Conservation (phyloP, 2,113 vertebrate genomes). For the Platysternon megacephalum region DNA sequence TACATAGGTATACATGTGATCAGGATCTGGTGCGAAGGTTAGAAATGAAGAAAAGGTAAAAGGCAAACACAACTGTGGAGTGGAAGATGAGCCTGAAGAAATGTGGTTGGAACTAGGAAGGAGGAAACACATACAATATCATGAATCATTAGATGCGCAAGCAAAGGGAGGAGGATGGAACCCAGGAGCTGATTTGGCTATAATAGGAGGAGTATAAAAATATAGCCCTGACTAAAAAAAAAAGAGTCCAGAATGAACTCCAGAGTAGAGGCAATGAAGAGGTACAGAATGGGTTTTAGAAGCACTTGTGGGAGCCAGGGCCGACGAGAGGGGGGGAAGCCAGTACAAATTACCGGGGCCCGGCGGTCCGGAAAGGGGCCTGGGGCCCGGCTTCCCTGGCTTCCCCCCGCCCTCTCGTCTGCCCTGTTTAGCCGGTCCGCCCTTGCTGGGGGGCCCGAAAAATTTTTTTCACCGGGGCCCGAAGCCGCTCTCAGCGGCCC, state of each 20-base stretch:
- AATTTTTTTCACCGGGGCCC: too few species aligned
- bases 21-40: constrained; percentile 5
- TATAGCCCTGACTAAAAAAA: neutral
- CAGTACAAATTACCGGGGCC: too few species aligned
- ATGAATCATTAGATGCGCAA: neutral
- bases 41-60: constrained; percentile 12
- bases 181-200: neutral
- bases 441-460: too few species aligned
- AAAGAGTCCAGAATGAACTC: neutral
- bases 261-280: neutral
- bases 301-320: accelerated
- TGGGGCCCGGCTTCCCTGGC: too few species aligned
- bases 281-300: neutral
- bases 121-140: neutral
- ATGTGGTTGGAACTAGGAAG: accelerated
- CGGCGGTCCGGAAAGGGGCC: too few species aligned
- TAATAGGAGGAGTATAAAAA: neutral
- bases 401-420: too few species aligned
- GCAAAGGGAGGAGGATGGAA: neutral
- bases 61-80: neutral
- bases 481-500: too few species aligned
- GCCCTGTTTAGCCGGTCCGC: too few species aligned
- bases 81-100: neutral
- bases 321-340: too few species aligned
- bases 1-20: neutral